Conservation (phyloP, 1,140 invertebrate species). For the Saccostrea glomerata region DNA sequence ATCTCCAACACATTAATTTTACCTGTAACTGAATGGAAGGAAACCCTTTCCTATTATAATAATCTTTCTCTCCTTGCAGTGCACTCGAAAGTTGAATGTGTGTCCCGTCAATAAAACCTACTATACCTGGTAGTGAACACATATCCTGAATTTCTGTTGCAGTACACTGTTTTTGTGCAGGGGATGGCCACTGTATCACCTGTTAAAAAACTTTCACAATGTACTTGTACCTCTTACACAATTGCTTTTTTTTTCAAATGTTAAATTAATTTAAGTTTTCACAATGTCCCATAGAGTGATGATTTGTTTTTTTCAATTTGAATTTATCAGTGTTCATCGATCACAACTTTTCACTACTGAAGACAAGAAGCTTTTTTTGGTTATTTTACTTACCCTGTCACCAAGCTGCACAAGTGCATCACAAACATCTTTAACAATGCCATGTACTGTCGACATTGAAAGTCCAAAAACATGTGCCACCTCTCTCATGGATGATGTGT, state of each 20-base stretch:
- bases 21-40: conserved; percentile 42
- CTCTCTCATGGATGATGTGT: conserved; percentile 47
- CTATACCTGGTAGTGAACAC: conserved; percentile 35
- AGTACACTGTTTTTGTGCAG: conserved; percentile 35
- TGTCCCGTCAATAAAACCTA: conserved; percentile 43
- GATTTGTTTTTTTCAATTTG: background rate
- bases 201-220: background rate
- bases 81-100: conserved; percentile 45
- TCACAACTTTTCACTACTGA: background rate
- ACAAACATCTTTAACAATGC: conserved; percentile 37
- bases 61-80: conserved; percentile 43
- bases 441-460: conserved; percentile 52
- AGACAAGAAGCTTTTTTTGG: background rate
- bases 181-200: conserved; percentile 45
- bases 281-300: background rate
- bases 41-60: conserved; percentile 48
- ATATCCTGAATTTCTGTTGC: conserved; percentile 26
- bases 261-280: too few relatives aligned
- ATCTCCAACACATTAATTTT: background rate
- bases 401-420: conserved; percentile 12
- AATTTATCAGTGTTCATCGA: background rate
- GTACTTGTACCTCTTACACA: background rate
- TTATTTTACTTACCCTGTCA: conserved; percentile 39
- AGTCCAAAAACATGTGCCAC: conserved; percentile 39
- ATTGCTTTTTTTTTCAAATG: background rate